Evolutionary conservation across 1,140 invertebrate genomes (phyloP).

Genomic region (Zaprionus kolodkinae): DNA sequence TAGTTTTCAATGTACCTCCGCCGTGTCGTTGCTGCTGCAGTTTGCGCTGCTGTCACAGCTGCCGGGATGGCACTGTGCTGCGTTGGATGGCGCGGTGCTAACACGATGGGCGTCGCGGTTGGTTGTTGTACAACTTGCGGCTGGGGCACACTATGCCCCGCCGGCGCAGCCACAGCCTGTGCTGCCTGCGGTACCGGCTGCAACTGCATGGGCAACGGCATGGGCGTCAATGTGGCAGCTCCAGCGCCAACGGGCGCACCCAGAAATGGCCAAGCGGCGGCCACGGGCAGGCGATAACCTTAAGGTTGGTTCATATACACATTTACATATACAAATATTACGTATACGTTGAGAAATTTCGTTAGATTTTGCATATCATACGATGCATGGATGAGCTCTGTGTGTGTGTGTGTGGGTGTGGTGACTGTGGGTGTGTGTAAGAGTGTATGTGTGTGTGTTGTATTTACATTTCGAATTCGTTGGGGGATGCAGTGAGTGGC

Average conservation of each 20-base stretch:
- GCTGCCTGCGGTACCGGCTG: constrained; percentile 84
- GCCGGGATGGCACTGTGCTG: constrained; percentile 63
- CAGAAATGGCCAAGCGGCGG: constrained; percentile 84
- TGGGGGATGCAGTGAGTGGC: constrained; percentile 61
- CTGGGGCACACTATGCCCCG: constrained; percentile 78
- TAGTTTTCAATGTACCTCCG: constrained; percentile 82
- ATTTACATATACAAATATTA: constrained; percentile 36
- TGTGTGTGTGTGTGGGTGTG: constrained; percentile 22
- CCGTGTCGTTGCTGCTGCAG: constrained; percentile 85
- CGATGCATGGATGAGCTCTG: constrained; percentile 33
- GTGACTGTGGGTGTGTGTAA: constrained; percentile 23
- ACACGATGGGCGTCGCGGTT: constrained; percentile 83
- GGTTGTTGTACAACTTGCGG: constrained; percentile 85
- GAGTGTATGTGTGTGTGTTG: constrained; percentile 28
- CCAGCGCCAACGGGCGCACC: constrained; percentile 81
- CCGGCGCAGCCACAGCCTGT: constrained; percentile 75
- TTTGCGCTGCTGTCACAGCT: constrained; percentile 77
- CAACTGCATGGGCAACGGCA: constrained; percentile 65
- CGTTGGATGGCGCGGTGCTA: constrained; percentile 82
- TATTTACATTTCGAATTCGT: constrained; percentile 68
- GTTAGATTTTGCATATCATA: constrained; percentile 44
- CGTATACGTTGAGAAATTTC: constrained; percentile 42
- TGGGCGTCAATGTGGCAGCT: constrained; percentile 86
- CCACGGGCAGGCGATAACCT: constrained; percentile 87
- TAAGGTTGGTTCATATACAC: constrained; percentile 51